Evolutionary conservation across 2,888 invertebrate species (phyloP), one percentile per base, ranked within the genome.

Genomic region (Tetheella fluctuosa): DNA sequence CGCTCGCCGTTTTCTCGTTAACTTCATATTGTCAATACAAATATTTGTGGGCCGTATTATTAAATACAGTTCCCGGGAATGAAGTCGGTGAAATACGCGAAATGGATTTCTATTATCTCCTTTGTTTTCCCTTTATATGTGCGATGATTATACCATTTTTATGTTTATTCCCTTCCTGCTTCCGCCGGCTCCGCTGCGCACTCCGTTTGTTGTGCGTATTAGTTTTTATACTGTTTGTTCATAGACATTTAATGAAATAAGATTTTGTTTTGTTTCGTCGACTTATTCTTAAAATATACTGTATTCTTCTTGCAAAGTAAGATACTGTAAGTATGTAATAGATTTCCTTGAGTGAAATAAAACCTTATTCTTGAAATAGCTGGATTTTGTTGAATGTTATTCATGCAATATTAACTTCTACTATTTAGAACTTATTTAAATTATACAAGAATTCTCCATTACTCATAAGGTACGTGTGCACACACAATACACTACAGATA

Each of bases 31-130:
- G 20, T 48, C 48, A 48, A 48, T 34, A 34, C 13, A 20, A 48
- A 48, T 48, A 48, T 48, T 48, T 48, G 48, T 48, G 48, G 48
- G 48, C 10, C 10, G 20, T 20, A 48, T 48, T 48, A 48, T 48
- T 10, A 20, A 48, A 48, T 48, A 48, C 17, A 20, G 48, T 17
- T 48, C n/a, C 48, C 10, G 48, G 20, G 20, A 48, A 48, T 48
- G 17, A 7, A 48, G 48, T 48, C 48, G 48, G 20, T 10, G 48
- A 48, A 48, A 48, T 48, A 48, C 48, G 10, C 17, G 20, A 20
- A 48, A 48, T 48, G 20, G 20, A 20, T 48, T 48, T 48, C 20
- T 20, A 48, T 48, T 48, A 48, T 48, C n/a, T 48, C 48, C 20
- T 48, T 48, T 48, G 48, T 48, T 48, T 10, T 48, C 20, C 20